Evolutionary conservation across 2,888 invertebrate species (phyloP).

Genomic region (Diadromus collaris): DNA sequence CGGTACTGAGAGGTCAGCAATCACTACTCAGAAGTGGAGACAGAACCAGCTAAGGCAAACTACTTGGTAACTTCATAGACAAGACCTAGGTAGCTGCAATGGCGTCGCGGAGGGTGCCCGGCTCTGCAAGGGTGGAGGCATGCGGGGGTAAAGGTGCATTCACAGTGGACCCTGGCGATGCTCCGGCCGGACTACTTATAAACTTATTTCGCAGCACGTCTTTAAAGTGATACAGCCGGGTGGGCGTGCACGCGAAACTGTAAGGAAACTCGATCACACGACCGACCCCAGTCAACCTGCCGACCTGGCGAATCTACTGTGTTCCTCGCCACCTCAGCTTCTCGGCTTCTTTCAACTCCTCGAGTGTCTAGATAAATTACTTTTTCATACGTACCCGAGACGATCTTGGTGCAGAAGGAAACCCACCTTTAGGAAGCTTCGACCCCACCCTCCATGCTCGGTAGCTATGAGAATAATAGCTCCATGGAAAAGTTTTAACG

Average conservation of each 20-base stretch:
- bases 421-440: constrained; percentile 15
- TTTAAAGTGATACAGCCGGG: constrained; percentile 75
- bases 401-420: constrained; percentile 63
- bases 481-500: constrained; percentile 65
- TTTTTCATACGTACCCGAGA: constrained; percentile 66
- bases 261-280: background rate
- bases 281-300: constrained; percentile 49
- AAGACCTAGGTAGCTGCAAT: constrained; percentile 53
- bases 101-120: constrained; percentile 38
- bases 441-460: background rate
- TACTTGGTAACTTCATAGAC: constrained; percentile 77
- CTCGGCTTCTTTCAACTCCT: constrained; percentile 39
- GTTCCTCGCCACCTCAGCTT: constrained; percentile 25
- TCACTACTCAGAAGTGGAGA: too few species aligned
- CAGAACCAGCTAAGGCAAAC: constrained; percentile 64
- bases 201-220: constrained; percentile 77
- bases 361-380: constrained; percentile 68
- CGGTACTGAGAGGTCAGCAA: too few species aligned
- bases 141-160: constrained; percentile 7
- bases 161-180: constrained; percentile 71
- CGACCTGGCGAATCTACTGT: constrained; percentile 60
- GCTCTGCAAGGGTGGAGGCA: constrained; percentile 13
- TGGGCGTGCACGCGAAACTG: constrained; percentile 28
- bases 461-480: constrained; percentile 67
- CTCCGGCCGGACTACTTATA: constrained; percentile 77